These are phyloP conservation scores for Excalfactoria chinensis DNA, from an alignment of 2,113 vertebrate species.

Conservation along the genomic window DNA sequence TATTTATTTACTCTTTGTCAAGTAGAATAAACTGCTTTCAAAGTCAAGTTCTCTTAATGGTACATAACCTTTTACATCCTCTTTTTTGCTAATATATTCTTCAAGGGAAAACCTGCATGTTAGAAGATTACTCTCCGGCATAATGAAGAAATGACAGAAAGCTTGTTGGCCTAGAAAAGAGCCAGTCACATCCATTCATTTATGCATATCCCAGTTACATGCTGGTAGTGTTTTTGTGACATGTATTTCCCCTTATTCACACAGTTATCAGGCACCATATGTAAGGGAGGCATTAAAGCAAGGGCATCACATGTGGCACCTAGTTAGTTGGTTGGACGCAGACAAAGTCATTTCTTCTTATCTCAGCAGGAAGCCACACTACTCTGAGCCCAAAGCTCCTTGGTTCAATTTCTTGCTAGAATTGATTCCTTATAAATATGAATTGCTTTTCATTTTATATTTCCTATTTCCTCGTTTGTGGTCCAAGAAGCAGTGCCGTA, in stretches of 20 bases:
- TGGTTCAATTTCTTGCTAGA: constrained; percentile 63
- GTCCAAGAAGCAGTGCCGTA: constrained; percentile 46
- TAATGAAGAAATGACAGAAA: constrained; percentile 41
- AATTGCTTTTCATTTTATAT: constrained; percentile 65
- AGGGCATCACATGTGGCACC: constrained; percentile 48
- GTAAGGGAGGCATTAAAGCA: constrained; percentile 59
- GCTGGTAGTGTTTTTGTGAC: constrained; percentile 56
- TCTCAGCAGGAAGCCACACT: constrained; percentile 57
- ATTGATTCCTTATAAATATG: constrained; percentile 68
- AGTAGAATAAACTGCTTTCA: background rate
- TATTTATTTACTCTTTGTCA: constrained; percentile 23
- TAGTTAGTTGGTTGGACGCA: constrained; percentile 65
- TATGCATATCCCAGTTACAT: constrained; percentile 57
- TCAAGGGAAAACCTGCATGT: background rate
- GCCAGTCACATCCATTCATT: constrained; percentile 44
- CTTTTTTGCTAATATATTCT: constrained; percentile 1
- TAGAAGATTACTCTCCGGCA: constrained; percentile 48
- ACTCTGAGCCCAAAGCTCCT: constrained; percentile 65
- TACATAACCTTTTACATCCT: background rate
- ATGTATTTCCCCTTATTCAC: constrained; percentile 39
- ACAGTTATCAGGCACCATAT: constrained; percentile 38
- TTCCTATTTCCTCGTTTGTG: constrained; percentile 23
- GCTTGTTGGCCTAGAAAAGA: constrained; percentile 52
- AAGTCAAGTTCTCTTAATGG: background rate
- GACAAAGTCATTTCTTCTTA: constrained; percentile 58